These are phyloP conservation scores for Nibea albiflora DNA, from an alignment of 2,113 vertebrate genomes.

Conservation along the genomic window DNA sequence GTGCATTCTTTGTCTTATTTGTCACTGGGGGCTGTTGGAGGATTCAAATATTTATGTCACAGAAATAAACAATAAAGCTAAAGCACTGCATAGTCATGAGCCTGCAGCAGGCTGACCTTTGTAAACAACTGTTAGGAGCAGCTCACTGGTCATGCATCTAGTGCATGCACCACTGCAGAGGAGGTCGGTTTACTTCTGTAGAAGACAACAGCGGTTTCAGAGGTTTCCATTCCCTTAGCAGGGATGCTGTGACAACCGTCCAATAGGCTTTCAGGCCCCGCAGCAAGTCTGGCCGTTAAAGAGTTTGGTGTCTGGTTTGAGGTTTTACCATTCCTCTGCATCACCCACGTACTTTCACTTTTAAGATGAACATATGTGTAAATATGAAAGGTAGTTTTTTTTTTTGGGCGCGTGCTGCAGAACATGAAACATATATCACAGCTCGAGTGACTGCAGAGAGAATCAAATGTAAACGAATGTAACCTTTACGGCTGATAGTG, in stretches of 20 bases:
- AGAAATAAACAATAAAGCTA: slow-evolving; percentile 45
- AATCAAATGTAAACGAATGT: slow-evolving; percentile 39
- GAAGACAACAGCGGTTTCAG: slow-evolving; percentile 38
- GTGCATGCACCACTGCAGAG: slow-evolving; percentile 35
- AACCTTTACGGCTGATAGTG: not conserved
- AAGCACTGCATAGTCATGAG: slow-evolving; percentile 35
- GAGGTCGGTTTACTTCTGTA: slow-evolving; percentile 40
- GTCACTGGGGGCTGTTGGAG: slow-evolving; percentile 30
- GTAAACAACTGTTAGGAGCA: slow-evolving; percentile 32
- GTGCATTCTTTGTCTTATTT: slow-evolving; percentile 29
- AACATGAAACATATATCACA: not conserved
- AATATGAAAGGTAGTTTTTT: slow-evolving; percentile 13
- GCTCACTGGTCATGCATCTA: slow-evolving; percentile 21
- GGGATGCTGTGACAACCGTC: slow-evolving; percentile 45
- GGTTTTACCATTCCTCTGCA: slow-evolving; percentile 53
- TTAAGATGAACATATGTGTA: slow-evolving; percentile 32
- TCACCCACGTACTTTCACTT: slow-evolving; percentile 71
- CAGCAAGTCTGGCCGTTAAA: slow-evolving; percentile 47
- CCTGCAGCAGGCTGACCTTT: slow-evolving; percentile 65
- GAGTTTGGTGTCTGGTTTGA: slow-evolving; percentile 45
- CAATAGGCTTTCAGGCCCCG: slow-evolving; percentile 10
- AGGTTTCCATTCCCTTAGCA: slow-evolving; percentile 39
- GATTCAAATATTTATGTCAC: slow-evolving; percentile 46
- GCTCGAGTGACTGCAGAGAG: slow-evolving; percentile 20
- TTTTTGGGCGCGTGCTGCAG: slow-evolving; percentile 3